Evolutionary conservation across 2,888 invertebrate genomes (phyloP), one percentile per base, ranked within the genome.

Genomic region (Masnerella sp.): DNA sequence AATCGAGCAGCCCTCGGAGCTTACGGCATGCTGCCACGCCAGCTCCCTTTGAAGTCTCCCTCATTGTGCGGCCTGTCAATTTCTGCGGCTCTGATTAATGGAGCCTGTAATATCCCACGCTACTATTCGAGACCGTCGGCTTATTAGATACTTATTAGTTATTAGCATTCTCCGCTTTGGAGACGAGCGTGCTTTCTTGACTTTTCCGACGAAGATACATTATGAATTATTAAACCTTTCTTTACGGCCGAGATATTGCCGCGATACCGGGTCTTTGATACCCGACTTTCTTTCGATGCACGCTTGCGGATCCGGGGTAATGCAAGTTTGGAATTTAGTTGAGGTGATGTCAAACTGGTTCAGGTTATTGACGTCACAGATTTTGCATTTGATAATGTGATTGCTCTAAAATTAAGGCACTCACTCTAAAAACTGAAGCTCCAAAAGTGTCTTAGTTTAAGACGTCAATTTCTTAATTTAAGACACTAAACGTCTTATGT

Each of bases 1-100:
- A 82, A 81, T 81, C 80, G 80, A 81, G 78, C 77, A 75, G 75
- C 78, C 75, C 67, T 56, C 78, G 61, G 51, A 62, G 72, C 72
- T 72, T 72, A 73, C 49, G 49, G 67, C 79, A 75, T 72, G 68
- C 76, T 71, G 67, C 77, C 72, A 72, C 78, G 77, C 72, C 76
- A 78, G 73, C 62, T 77, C 79, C 75, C 78, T 80, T 80, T 80
- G 79, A 80, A 81, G 80, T 80, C 75, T 77, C 77, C 77, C 77
- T 79, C 77, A 77, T 78, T 78, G 77, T 77, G 62, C 75, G 69
- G 75, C 80, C 80, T 81, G 81, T 81, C 81, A 82, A 82, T 82
- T 81, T 81, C 65, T 81, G 76, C 76, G 71, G 75, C 71, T 79
- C 78, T 82, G 82, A 82, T 81, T 82, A 81, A 82, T 82, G 82